phyloP scores from a whole-genome alignment of 2,113 vertebrate genomes.

The Holacanthus passer region DNA sequence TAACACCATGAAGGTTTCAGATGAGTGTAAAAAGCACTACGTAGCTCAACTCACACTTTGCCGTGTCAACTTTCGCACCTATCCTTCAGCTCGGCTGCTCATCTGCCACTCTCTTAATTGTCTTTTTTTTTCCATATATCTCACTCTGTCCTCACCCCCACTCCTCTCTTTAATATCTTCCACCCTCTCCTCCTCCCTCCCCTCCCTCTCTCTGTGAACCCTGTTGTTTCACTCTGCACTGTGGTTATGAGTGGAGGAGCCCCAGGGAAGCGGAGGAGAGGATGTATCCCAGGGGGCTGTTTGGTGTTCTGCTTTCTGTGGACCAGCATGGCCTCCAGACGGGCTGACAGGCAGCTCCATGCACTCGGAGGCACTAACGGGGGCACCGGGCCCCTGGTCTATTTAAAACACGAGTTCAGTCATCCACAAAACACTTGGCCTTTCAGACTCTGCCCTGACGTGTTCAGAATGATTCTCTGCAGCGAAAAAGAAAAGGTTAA shows the following conservation, averaged over 20 bases:
- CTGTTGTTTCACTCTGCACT: constrained; percentile 46
- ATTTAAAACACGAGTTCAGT: constrained; percentile 64
- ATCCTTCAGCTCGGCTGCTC: constrained; percentile 38
- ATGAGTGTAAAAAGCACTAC: constrained; percentile 52
- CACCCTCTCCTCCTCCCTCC: background rate
- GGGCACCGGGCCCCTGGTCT: constrained; percentile 51
- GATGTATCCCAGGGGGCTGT: constrained; percentile 66
- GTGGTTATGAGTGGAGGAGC: constrained; percentile 36
- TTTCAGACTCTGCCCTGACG: constrained; percentile 43
- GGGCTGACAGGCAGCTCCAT: constrained; percentile 50
- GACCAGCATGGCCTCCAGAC: constrained; percentile 63
- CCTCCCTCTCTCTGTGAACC: constrained; percentile 33
- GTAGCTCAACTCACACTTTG: constrained; percentile 48
- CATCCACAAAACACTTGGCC: constrained; percentile 56
- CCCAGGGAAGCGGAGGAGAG: constrained; percentile 64
- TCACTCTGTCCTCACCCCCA: constrained; percentile 21
- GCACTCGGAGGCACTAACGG: constrained; percentile 30
- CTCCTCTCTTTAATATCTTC: no score
- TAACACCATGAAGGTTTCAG: constrained; percentile 25
- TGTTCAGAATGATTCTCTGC: constrained; percentile 31
- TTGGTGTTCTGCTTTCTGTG: constrained; percentile 67
- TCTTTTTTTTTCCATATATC: constrained; percentile 20
- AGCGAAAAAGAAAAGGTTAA: background rate
- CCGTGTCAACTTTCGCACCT: constrained; percentile 52
- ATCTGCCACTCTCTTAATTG: constrained; percentile 28